Base-by-base conservation (phyloP, 1,140 invertebrate genomes). In the Acromyrmex charruanus region DNA sequence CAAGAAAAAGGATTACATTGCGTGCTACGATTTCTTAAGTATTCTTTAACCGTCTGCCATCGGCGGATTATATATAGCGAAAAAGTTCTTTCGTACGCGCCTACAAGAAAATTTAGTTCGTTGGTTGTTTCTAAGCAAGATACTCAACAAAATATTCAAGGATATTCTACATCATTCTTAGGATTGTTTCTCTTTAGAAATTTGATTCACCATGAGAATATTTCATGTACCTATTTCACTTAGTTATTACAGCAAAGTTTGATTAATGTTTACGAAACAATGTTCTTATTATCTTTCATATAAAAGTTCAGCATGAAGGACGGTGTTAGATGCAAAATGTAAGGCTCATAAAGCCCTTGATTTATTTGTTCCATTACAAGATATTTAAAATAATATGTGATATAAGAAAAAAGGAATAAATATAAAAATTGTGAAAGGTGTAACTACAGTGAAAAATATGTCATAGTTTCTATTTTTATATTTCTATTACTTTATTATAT, bases 261-360 rank as follows among this genome's bases (percentile, higher is more conserved):
- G 10, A 25, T 18, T 21, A 61, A 35, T 61, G 69, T 84, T 59
- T 59, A 21, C 21, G 55, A 61, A 74, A 63, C 58, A 84, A 74
- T 61, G 39, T 75, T 84, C 39, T 63, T 25, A 84, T 84, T 75
- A 84, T 75, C 44, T 75, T 49, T n/a, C n/a, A 51, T 28, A 25
- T 61, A 39, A 59, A 28, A 59, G 49, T 74, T 63, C 14, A 61
- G 39, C 55, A 63, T 21, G 18, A 63, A 84, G 49, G 28, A 61
- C 21, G 16, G 35, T n/a, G 10, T 71, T 72, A 75, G 39, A 9
- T 31, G 58, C 5, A 49, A 75, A 72, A 74, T 18, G 16, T 35
- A 53, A 25, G n/a, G 2, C 12, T 69, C 2, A 7, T 16, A 44
- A 72, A 16, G 25, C 3, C 12, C 2, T 12, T 31, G 7, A 44